Percentiles rank a stretch among this genome's conserved stretches.
Conservation (phyloP, 2,888 invertebrate genomes). For the Panzeria rudis region DNA sequence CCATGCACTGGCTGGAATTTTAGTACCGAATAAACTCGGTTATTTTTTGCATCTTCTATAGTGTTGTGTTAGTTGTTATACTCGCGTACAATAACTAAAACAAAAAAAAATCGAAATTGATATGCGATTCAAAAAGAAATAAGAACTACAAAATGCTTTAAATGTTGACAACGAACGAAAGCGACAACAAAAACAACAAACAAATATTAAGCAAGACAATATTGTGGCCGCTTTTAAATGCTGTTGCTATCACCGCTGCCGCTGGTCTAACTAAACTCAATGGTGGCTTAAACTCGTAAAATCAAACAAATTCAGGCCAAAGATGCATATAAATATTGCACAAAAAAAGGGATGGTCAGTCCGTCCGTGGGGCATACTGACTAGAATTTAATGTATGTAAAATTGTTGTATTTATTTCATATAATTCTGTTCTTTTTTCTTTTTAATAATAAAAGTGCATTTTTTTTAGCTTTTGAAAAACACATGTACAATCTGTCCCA, state of each 20-base stretch:
- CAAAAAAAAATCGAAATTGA: conserved; percentile 65
- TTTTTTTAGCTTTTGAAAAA: conserved; percentile 35
- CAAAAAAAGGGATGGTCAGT: background rate
- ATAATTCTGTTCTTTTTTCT: background rate
- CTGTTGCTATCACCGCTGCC: conserved; percentile 15
- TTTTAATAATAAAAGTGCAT: background rate
- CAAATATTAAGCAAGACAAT: conserved; percentile 61
- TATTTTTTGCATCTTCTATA: background rate
- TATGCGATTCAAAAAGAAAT: conserved; percentile 70
- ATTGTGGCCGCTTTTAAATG: conserved; percentile 47
- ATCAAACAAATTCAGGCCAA: conserved; percentile 23
- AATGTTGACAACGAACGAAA: conserved; percentile 71
- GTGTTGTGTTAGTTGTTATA: conserved; percentile 42
- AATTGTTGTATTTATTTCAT: conserved; percentile 71
- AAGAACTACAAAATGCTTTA: conserved; percentile 73
- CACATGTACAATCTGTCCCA: conserved; percentile 57
- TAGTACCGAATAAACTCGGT: conserved; percentile 12
- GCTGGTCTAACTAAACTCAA: conserved; percentile 22
- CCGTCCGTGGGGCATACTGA: conserved; percentile 28
- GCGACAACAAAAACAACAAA: conserved; percentile 42
- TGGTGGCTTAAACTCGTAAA: conserved; percentile 41
- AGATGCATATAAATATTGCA: conserved; percentile 48
- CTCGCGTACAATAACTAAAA: conserved; percentile 24
- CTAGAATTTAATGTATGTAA: conserved; percentile 63
- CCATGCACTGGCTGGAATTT: conserved; percentile 3